Conservation (phyloP, 1,140 invertebrate species). For the Cepaea nemoralis region DNA sequence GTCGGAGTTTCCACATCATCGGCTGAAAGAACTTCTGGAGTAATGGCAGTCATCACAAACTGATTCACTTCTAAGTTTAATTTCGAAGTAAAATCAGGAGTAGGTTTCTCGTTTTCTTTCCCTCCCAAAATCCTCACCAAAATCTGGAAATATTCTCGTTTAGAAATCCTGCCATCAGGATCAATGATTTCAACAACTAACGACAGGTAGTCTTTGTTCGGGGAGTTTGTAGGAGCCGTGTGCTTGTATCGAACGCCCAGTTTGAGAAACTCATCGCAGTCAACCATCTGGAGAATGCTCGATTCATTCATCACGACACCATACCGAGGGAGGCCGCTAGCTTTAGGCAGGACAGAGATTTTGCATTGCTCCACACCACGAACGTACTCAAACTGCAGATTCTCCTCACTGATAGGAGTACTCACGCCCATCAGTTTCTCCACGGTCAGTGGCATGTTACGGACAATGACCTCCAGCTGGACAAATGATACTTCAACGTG, state of each 20-base stretch:
- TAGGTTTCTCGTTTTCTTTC: constrained; percentile 65
- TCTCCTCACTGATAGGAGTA: constrained; percentile 54
- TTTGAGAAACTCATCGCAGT: constrained; percentile 70
- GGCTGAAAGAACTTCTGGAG: constrained; percentile 67
- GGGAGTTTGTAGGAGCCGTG: constrained; percentile 56
- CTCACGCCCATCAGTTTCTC: constrained; percentile 59
- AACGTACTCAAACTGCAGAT: constrained; percentile 66
- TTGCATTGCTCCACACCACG: constrained; percentile 60
- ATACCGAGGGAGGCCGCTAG: constrained; percentile 67
- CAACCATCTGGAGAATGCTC: constrained; percentile 54
- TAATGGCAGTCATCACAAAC: constrained; percentile 72
- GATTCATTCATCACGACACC: constrained; percentile 66
- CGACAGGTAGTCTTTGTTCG: constrained; percentile 69
- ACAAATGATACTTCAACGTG: constrained; percentile 62
- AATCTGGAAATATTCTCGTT: constrained; percentile 72
- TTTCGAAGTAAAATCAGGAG: constrained; percentile 57
- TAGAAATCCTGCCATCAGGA: constrained; percentile 56
- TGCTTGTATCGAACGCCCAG: constrained; percentile 68
- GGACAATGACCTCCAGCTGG: constrained; percentile 66
- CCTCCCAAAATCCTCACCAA: constrained; percentile 65
- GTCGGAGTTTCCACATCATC: constrained; percentile 69
- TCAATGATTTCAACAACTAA: constrained; percentile 68
- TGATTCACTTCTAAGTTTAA: constrained; percentile 72
- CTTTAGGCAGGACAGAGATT: constrained; percentile 60
- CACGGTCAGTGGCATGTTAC: constrained; percentile 68